Percentiles rank a stretch among this genome's conserved stretches.
Conservation (phyloP, 2,888 invertebrate species). For the Epistrophe grossulariae region DNA sequence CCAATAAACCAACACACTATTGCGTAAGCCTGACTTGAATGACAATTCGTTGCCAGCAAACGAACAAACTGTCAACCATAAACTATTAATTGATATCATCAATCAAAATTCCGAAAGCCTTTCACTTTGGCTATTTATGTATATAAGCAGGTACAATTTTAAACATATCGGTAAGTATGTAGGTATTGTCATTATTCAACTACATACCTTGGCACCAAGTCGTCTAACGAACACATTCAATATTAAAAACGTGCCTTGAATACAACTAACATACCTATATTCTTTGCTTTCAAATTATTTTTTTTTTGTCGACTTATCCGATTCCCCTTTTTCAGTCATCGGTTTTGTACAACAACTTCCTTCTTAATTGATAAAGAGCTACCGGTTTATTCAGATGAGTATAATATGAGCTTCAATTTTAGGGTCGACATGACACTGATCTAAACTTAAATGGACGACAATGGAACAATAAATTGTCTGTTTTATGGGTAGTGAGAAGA, state of each 20-base stretch:
- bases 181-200: slow-evolving; percentile 29
- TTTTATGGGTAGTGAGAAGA: slow-evolving; percentile 43
- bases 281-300: neutral
- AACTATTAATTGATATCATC: slow-evolving; percentile 34
- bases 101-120: slow-evolving; percentile 58
- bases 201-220: slow-evolving; percentile 29
- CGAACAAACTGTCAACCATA: slow-evolving; percentile 30
- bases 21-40: slow-evolving; percentile 19
- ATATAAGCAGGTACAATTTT: slow-evolving; percentile 22
- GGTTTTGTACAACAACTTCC: slow-evolving; percentile 38
- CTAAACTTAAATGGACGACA: slow-evolving; percentile 20
- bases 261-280: neutral
- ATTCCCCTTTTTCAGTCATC: slow-evolving; percentile 7
- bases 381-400: slow-evolving; percentile 18
- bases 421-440: slow-evolving; percentile 28
- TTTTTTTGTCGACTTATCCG: neutral
- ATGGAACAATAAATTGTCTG: slow-evolving; percentile 44
- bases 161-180: neutral
- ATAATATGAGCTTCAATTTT: slow-evolving; percentile 6
- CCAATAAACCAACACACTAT: slow-evolving; percentile 10
- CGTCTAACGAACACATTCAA: slow-evolving; percentile 39
- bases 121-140: slow-evolving; percentile 47
- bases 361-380: slow-evolving; percentile 47
- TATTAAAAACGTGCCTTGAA: slow-evolving; percentile 42
- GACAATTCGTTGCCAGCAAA: slow-evolving; percentile 14